Evolutionary conservation across 2,888 invertebrate genomes (phyloP).

Genomic region (Lepidocyrtinus sp.): DNA sequence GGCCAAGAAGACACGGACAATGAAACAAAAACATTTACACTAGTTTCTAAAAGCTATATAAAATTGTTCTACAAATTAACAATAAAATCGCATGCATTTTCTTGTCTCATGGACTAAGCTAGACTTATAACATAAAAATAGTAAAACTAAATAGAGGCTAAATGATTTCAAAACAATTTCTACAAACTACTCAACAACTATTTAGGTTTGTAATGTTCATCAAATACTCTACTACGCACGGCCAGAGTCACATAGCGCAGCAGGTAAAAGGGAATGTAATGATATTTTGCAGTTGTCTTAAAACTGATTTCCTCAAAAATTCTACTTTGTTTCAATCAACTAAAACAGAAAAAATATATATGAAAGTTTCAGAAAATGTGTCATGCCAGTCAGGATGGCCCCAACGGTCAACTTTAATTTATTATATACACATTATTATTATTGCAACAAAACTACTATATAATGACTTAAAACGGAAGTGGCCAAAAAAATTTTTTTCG

Average conservation of each 20-base stretch:
- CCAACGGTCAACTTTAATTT: constrained; percentile 37
- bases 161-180: constrained; percentile 7
- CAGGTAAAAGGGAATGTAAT: not conserved
- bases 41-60: not conserved
- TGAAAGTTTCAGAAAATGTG: constrained; percentile 70
- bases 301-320: not conserved
- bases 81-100: not conserved
- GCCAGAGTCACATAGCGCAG: not conserved
- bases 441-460: constrained; percentile 33
- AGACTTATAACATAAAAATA: not conserved
- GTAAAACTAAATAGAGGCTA: not conserved
- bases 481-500: constrained; percentile 8
- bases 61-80: not conserved
- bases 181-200: not conserved
- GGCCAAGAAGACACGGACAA: constrained; percentile 69
- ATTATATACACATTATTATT: constrained; percentile 24
- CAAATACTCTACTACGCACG: not conserved
- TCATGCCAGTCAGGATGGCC: constrained; percentile 64
- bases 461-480: constrained; percentile 36
- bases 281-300: not conserved
- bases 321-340: not conserved
- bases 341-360: not conserved
- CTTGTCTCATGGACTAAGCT: not conserved
- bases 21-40: constrained; percentile 26
- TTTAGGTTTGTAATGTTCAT: not conserved